Percentiles rank a stretch among this genome's conserved stretches.
Evolutionary conservation across 1,140 invertebrate genomes (phyloP).

Genomic region (Drosophila punjabiensis): DNA sequence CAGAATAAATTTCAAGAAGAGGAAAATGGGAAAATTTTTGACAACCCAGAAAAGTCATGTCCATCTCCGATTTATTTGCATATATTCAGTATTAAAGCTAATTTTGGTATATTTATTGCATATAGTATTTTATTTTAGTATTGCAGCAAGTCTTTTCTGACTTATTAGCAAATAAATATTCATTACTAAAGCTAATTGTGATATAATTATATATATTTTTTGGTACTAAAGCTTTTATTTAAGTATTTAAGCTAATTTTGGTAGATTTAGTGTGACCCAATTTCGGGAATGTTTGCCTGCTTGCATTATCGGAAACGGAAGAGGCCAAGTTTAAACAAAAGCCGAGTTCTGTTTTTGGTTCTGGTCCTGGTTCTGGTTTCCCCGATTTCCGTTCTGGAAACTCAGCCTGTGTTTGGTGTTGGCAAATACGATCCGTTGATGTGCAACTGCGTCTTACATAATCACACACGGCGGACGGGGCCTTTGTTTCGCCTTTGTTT

Average conservation of each 20-base stretch:
- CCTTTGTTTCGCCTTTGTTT: slow-evolving; percentile 52
- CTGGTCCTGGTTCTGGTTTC: slow-evolving; percentile 6
- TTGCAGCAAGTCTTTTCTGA: too few species aligned
- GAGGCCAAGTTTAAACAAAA: slow-evolving; percentile 19
- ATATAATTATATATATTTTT: too few species aligned
- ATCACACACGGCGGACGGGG: slow-evolving; percentile 25
- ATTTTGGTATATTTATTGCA: not conserved
- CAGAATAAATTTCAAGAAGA: not conserved
- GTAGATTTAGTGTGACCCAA: not conserved
- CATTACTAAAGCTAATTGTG: too few species aligned
- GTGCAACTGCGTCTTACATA: slow-evolving; percentile 49
- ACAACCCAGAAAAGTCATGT: not conserved
- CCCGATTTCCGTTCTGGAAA: slow-evolving; percentile 7
- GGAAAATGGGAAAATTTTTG: not conserved
- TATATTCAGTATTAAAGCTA: not conserved
- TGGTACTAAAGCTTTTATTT: too few species aligned
- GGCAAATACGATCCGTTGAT: slow-evolving; percentile 24
- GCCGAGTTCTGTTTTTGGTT: not conserved
- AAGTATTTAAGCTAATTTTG: not conserved
- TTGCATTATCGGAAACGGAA: slow-evolving; percentile 8
- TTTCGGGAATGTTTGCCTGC: not conserved
- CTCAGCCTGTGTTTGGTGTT: slow-evolving; percentile 18
- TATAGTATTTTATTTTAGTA: too few species aligned
- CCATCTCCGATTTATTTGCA: not conserved
- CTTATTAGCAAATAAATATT: too few species aligned